Conservation (phyloP, 92 coral and sea anemone species). For the Palythoa heliodiscus region DNA sequence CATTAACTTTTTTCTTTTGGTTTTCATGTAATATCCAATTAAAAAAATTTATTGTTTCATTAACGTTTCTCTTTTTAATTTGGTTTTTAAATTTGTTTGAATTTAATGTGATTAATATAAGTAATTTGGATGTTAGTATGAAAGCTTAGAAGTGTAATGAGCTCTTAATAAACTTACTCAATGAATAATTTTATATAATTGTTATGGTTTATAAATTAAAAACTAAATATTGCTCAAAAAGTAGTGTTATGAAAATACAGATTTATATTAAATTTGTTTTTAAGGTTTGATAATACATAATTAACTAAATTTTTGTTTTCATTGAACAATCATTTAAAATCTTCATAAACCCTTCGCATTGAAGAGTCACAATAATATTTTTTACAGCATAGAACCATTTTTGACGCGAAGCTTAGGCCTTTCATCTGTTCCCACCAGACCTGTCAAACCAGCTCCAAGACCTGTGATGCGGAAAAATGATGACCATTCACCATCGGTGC, state of each 20-base stretch:
- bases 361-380: slow-evolving; percentile 30
- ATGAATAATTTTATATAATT: background rate
- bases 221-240: no score
- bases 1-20: no score
- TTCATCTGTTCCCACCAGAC: slow-evolving; percentile 62
- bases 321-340: background rate
- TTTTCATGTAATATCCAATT: no score
- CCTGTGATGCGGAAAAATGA: slow-evolving; percentile 87
- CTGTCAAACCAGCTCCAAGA: slow-evolving; percentile 83
- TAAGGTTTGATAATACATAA: background rate
- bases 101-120: no score
- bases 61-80: no score
- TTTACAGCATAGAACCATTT: slow-evolving; percentile 24
- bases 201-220: background rate
- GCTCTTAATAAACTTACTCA: no score
- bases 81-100: no score
- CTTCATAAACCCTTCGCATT: background rate
- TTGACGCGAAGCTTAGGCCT: slow-evolving; percentile 42
- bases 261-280: background rate
- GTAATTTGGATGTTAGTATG: no score
- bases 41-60: no score
- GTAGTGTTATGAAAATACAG: no score
- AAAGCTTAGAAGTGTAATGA: no score
- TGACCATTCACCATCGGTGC: slow-evolving; percentile 76
- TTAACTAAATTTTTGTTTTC: background rate